Conservation (phyloP, 1,140 invertebrate genomes). For the Onthophagus taurus region DNA sequence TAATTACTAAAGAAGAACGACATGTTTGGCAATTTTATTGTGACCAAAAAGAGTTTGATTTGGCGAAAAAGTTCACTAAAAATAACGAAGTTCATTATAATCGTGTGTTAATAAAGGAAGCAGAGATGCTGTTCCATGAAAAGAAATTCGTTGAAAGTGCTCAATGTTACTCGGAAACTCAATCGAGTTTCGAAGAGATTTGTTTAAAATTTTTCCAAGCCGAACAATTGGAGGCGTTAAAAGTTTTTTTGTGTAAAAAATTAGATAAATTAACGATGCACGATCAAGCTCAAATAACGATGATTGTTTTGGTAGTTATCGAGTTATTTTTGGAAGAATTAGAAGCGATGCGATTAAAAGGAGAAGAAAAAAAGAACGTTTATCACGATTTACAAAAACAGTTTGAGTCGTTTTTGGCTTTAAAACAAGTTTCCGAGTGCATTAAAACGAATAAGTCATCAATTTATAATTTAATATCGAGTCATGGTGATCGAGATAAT, state of each 20-base stretch:
- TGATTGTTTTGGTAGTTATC: slow-evolving; percentile 87
- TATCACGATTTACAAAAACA: slow-evolving; percentile 67
- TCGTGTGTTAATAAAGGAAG: slow-evolving; percentile 79
- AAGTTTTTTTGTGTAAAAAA: slow-evolving; percentile 70
- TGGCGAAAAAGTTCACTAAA: slow-evolving; percentile 73
- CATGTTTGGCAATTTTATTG: slow-evolving; percentile 86
- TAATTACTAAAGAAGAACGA: slow-evolving; percentile 74
- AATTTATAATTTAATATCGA: slow-evolving; percentile 82
- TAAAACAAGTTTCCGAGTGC: slow-evolving; percentile 59
- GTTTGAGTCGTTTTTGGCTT: slow-evolving; percentile 63
- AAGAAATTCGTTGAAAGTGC: slow-evolving; percentile 79
- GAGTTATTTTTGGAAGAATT: slow-evolving; percentile 87
- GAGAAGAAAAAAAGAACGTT: slow-evolving; percentile 43
- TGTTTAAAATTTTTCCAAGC: slow-evolving; percentile 85
- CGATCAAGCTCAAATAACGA: slow-evolving; percentile 76
- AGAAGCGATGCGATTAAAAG: slow-evolving; percentile 54
- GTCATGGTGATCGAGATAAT: slow-evolving; percentile 87
- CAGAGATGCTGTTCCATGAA: slow-evolving; percentile 74
- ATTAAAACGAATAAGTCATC: slow-evolving; percentile 67
- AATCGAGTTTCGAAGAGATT: slow-evolving; percentile 89
- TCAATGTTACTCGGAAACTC: slow-evolving; percentile 75
- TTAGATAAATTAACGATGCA: slow-evolving; percentile 45
- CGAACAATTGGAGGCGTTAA: slow-evolving; percentile 73
- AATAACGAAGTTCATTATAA: slow-evolving; percentile 72
- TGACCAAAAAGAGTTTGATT: slow-evolving; percentile 76